Evolutionary conservation across 2,797 vertebrate species (phyloP).

Genomic region (Phrynocephalus vlangalii): DNA sequence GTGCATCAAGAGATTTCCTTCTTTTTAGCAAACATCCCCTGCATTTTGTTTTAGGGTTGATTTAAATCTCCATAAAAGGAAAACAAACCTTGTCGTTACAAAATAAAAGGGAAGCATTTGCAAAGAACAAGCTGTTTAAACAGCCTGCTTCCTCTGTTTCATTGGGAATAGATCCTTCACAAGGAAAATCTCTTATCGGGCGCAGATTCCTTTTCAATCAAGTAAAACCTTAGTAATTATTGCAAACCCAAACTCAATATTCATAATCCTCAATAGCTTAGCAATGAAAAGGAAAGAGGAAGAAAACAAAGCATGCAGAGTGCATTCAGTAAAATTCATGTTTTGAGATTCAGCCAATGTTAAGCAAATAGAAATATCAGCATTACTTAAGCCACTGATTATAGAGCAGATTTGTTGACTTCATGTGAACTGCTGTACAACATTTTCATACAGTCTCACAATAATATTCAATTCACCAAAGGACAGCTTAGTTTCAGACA

Average conservation of each 20-base stretch:
- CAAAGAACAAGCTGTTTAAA: conserved; percentile 21
- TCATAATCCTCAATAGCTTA: conserved; percentile 10
- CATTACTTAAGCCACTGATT: not conserved
- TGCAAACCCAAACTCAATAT: conserved; percentile 16
- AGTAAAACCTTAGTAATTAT: conserved; percentile 10
- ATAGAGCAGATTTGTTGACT: conserved; percentile 1
- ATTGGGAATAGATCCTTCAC: not conserved
- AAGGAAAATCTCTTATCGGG: not conserved
- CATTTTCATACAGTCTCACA: conserved; percentile 2
- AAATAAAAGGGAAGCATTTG: conserved; percentile 20
- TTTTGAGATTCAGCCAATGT: conserved; percentile 1
- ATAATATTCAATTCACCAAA: not conserved
- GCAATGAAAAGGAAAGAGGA: not conserved
- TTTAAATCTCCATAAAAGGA: not conserved
- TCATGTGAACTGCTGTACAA: not conserved
- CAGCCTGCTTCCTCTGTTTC: not conserved
- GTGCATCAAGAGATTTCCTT: not conserved
- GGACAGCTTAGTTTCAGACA: not conserved
- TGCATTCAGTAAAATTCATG: not conserved
- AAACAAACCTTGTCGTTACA: not conserved
- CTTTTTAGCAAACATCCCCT: not conserved
- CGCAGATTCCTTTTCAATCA: not conserved
- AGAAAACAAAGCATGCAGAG: not conserved
- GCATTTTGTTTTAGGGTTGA: not conserved
- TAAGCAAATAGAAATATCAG: not conserved